These are phyloP conservation scores for Drosophila mettleri DNA, from an alignment of 2,888 invertebrate species.

Conservation along the genomic window DNA sequence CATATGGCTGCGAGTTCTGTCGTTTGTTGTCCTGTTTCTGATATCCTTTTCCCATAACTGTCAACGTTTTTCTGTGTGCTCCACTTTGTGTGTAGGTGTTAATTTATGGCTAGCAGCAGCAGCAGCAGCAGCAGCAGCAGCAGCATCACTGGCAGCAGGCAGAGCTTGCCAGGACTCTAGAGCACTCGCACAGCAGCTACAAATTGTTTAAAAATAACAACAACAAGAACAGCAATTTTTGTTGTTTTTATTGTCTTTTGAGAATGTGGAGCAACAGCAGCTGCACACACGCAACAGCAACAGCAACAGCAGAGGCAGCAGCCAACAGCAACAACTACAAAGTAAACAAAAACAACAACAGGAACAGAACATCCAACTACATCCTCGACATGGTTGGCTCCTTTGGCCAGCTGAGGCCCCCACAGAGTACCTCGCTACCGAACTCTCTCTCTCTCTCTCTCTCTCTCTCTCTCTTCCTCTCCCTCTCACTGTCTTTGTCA, in stretches of 20 bases:
- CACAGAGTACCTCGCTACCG: slow-evolving; percentile 1
- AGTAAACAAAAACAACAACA: slow-evolving; percentile 57
- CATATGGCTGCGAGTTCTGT: slow-evolving; percentile 20
- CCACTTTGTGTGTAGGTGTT: slow-evolving; percentile 65
- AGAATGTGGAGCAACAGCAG: slow-evolving; percentile 62
- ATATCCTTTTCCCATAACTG: slow-evolving; percentile 78
- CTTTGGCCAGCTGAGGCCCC: slow-evolving; percentile 39
- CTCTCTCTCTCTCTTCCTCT: background rate
- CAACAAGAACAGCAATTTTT: slow-evolving; percentile 33
- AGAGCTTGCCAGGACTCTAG: slow-evolving; percentile 6
- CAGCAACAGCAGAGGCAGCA: slow-evolving; percentile 31
- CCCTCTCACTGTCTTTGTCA: background rate
- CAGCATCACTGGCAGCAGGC: slow-evolving; percentile 3
- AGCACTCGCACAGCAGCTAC: slow-evolving; percentile 24
- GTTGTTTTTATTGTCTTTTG: slow-evolving; percentile 43
- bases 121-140: slow-evolving; percentile 25
- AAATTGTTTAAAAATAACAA: slow-evolving; percentile 49
- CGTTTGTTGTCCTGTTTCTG: slow-evolving; percentile 36
- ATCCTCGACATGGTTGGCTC: slow-evolving; percentile 41
- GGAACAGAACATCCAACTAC: slow-evolving; percentile 39
- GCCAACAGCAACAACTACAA: slow-evolving; percentile 24
- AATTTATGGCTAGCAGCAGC: slow-evolving; percentile 67
- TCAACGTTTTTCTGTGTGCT: slow-evolving; percentile 58
- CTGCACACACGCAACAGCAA: slow-evolving; percentile 49
- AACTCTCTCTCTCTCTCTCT: background rate